Base-by-base conservation (phyloP, 2,888 invertebrate genomes). In the Spilosoma lubricipeda region DNA sequence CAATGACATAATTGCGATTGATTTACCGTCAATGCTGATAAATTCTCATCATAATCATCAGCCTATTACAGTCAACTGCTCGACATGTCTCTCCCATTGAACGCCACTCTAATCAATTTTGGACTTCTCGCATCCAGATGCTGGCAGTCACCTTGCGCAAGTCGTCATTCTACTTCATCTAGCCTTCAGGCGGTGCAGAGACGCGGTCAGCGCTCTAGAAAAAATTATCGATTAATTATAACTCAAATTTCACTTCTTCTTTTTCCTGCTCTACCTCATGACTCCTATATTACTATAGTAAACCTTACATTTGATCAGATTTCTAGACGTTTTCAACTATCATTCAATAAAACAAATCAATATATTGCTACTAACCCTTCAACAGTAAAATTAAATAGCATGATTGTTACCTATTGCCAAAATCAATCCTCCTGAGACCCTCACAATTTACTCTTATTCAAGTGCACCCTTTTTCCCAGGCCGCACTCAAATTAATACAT, bases 401-500 rank as follows among this genome's bases (percentile, higher is more conserved):
- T 23, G 20, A 36, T 23, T 36, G 36, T 36, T 69, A 27, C 23
- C 23, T 13, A 20, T n/a, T 1, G 42, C 13, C 64, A 63, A 36
- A 79, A 74, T 72, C 73, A 79, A 80, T 76, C 80, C 67, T 64
- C 71, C 8, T 7, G 71, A 65, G 65, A 69, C n/a, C 5, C 52
- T 39, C 42, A 65, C 68, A 71, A 65, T 71, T 68, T 45, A 63
- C 64, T 42, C 27, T 18, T 30, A 71, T 72, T 69, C 72, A 68
- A 63, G 67, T 56, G 18, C 42, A 76, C 67, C 67, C 68, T 73
- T 73, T 75, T 70, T 67, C 65, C 59, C n/a, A 74, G 59, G 74
- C 77, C 77, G 59, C 67, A 36, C 66, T 64, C 69, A 79, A 83
- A 83, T 85, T 85, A 83, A 83, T 83, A 83, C 76, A 77, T 71